Percentiles rank a stretch among this genome's conserved stretches.
Conservation (phyloP, 2,888 invertebrate genomes). For the Limnephilus rhombicus region DNA sequence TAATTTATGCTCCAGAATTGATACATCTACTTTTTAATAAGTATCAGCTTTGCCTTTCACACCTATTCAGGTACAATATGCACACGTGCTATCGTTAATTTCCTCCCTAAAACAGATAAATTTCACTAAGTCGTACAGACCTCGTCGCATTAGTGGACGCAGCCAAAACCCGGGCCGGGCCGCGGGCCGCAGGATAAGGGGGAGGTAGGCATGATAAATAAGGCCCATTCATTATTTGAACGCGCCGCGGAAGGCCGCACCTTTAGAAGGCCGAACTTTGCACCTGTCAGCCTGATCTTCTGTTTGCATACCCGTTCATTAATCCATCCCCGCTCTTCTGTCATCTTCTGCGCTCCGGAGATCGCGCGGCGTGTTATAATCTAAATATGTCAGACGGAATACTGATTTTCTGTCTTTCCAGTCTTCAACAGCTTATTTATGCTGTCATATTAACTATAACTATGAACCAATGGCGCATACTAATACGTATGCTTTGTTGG, state of each 20-base stretch:
- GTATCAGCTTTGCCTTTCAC: neutral
- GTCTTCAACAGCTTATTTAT: neutral
- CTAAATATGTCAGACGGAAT: neutral
- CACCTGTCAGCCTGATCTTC: constrained; percentile 5
- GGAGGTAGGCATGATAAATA: neutral
- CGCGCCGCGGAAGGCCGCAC: constrained; percentile 1
- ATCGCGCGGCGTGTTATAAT: neutral
- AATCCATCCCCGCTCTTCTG: neutral
- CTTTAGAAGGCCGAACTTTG: no score
- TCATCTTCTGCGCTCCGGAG: neutral
- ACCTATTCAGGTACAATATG: neutral
- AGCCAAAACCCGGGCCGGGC: neutral
- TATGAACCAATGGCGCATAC: no score
- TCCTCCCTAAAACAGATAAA: neutral
- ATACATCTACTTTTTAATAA: neutral
- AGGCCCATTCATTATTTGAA: neutral
- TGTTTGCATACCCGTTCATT: neutral
- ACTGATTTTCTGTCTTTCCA: neutral
- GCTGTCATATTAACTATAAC: no score
- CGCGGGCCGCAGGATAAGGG: neutral
- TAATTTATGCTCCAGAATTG: neutral
- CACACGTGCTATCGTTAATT: neutral
- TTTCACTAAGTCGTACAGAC: neutral
- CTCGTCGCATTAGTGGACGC: neutral
- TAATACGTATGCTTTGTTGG: no score